Evolutionary conservation across 2,797 vertebrate species (phyloP).

Genomic region (Microctenopoma lineatum): DNA sequence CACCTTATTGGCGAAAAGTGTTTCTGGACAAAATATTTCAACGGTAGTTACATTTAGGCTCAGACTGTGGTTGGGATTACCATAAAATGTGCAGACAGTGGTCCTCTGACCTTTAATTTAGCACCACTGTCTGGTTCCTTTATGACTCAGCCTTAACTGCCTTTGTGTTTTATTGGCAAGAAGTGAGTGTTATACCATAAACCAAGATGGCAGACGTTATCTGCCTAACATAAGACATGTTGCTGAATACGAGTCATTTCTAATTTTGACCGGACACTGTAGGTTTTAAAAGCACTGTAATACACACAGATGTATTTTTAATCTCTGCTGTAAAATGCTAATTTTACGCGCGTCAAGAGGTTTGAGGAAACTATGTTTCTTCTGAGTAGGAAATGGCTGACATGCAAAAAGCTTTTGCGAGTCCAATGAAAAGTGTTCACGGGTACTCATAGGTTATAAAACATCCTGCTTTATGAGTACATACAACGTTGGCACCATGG

Average conservation of each 20-base stretch:
- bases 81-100: not conserved
- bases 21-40: too few species aligned
- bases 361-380: not conserved
- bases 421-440: not conserved
- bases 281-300: not conserved
- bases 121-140: too few species aligned
- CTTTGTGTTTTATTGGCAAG: too few species aligned
- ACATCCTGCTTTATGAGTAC: too few species aligned
- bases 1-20: too few species aligned
- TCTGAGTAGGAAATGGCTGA: not conserved
- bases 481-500: too few species aligned
- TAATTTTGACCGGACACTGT: not conserved
- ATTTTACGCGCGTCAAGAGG: not conserved
- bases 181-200: too few species aligned
- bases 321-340: not conserved
- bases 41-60: not conserved
- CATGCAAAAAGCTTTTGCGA: not conserved
- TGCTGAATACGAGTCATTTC: not conserved
- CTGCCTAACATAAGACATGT: too few species aligned
- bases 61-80: not conserved
- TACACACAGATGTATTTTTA: not conserved
- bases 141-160: too few species aligned
- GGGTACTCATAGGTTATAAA: too few species aligned
- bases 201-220: too few species aligned
- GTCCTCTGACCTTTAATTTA: too few species aligned